Evolutionary conservation across 2,113 vertebrate genomes (phyloP).

Genomic region (Etia nguti): DNA sequence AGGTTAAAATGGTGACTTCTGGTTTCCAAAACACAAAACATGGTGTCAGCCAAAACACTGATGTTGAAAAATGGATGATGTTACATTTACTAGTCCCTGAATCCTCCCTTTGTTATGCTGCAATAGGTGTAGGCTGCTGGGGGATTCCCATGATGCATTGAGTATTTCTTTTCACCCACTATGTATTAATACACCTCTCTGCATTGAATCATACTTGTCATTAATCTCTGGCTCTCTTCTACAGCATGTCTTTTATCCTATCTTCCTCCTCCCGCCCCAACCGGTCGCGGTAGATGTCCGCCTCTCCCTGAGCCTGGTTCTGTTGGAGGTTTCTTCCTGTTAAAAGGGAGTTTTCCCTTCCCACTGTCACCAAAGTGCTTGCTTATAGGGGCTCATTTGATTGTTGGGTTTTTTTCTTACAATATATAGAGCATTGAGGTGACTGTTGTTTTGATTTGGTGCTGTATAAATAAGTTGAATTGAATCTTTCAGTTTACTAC

Average conservation of each 20-base stretch:
- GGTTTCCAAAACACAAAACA: neutral
- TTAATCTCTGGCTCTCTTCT: accelerated
- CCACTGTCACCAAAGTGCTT: accelerated
- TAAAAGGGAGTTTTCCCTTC: neutral
- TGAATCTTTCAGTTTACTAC: neutral
- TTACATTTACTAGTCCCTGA: neutral
- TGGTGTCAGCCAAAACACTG: neutral
- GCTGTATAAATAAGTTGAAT: neutral
- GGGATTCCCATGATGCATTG: neutral
- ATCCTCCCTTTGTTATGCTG: neutral
- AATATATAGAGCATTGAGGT: accelerated
- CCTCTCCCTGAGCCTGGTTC: neutral
- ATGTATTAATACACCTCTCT: accelerated
- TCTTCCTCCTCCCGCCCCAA: accelerated
- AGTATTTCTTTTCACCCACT: accelerated
- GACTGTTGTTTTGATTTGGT: neutral
- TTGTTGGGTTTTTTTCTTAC: neutral
- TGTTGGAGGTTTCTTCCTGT: neutral
- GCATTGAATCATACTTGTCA: accelerated
- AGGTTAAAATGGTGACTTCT: neutral
- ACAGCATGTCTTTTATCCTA: neutral
- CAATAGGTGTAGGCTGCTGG: neutral
- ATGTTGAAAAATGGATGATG: neutral
- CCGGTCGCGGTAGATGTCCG: accelerated
- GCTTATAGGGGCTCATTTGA: accelerated